Base-by-base conservation (phyloP, 1,140 invertebrate genomes). In the Drosophila willistoni region DNA sequence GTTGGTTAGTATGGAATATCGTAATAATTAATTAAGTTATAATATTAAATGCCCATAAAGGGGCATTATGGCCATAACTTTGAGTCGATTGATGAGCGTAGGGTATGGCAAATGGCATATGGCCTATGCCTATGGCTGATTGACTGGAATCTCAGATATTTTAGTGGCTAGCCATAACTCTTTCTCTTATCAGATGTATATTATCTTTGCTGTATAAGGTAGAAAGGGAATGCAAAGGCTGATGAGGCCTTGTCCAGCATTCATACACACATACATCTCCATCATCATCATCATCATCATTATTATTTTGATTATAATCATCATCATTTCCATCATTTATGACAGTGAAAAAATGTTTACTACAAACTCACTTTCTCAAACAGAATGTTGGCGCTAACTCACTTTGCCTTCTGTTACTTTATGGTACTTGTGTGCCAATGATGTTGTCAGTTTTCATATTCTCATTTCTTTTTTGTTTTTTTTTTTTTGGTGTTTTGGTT, bases 11-110 rank as follows among this genome's bases (percentile, higher is more conserved):
- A 63, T 75, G 56, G 78, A 70, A 79, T 79, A 82, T 87, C 68
- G 79, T 87, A 83, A 80, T 86, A 86, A 86, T 86, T 86, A 86
- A 86, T 86, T 86, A 86, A 86, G 83, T 89, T 86, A 89, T 86
- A 89, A 86, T 86, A 86, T 86, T 86, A 86, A 86, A 86, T 72
- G 77, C 64, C 83, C 83, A 86, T 86, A 86, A 86, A 86, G 77
- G 79, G 83, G 83, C 79, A 86, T 86, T 86, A 86, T 81, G 84
- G 70, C 73, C 83, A 86, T 86, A 86, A 86, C 80, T 86, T 82
- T 83, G 77, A 75, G 67, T 81, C 44, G 73, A 84, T 51, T 51
- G 44, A 51, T 51, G 44, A 22, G 44, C 14, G 6, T 47, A 22
- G 44, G 17, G 44, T 51, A 22, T 39, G 56, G 55, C n/a, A 39